Base-by-base conservation (phyloP, 2,113 vertebrate species). In the Glaucidium brasilianum region DNA sequence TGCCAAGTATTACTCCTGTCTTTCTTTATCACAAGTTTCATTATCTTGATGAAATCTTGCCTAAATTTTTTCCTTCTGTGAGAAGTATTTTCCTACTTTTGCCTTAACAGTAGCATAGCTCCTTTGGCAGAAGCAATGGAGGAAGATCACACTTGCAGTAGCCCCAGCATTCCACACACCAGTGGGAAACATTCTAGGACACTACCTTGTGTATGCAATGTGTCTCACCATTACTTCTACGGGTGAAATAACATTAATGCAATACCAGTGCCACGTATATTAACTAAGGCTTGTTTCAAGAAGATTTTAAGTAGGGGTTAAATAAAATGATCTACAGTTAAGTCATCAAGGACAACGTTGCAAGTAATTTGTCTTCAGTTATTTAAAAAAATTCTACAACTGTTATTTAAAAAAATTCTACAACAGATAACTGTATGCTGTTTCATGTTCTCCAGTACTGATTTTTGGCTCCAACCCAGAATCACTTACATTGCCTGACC, bases 121-220 rank as follows among this genome's bases (percentile, higher is more conserved):
- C 43, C 18, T 11, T 3, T 30, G 34, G 41, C 60, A 62, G 55
- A 22, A 92, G 74, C 41, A 59, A 12, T 0, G 25, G 41, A 67
- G 25, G 32, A 55, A 50, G 25, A 17, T 4, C 2, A 2, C 19
- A 25, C 14, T 50, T 0, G 0, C 22, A 64, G 22, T 7, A 26
- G 11, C 68, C 39, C 17, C 35, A 37, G 16, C 16, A 35, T 25
- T 43, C 39, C 2, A 1, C 14, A 72, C 23, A 32, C 23, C 59
- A n/a, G 11, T 2, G 19, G 32, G 75, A 77, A 62, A 34, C 15
- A 32, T 21, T 6, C 17, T 41, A 55, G 72, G 55, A 80, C 49
- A 12, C 25, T 2, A 3, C 0, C 1, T 22, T 21, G 15, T 8
- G 53, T 14, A 6, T 7, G 22, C 37, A 49, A 3, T 2, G 12